Evolutionary conservation across 2,113 vertebrate genomes (phyloP), one percentile per base, ranked within the genome.

Genomic region (Dendropsophus ebraccatus): DNA sequence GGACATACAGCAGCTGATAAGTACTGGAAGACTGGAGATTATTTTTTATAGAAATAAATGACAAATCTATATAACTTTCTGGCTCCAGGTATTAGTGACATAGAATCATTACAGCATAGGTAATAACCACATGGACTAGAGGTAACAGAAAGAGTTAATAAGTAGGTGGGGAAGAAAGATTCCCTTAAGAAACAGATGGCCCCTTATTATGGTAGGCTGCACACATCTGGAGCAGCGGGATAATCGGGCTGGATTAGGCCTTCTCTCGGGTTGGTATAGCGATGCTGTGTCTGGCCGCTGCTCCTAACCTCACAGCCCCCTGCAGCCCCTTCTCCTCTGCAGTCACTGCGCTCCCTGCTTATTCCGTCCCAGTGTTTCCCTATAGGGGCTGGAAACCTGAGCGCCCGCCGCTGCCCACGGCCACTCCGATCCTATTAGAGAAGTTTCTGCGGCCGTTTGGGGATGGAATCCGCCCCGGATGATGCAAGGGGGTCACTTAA

Each of bases 381-480:
- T 65, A 32, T 9, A 72, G 32, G 41, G n/a, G n/a, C n/a, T 21
- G 41, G 83, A 84, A 84, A 84, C 28, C 14, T 65, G 83, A 84
- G 72, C 21, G 28, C 5, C 12, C 32, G 56, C 25, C n/a, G 25
- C 45, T 67, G 58, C 58, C 58, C 73, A 78, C 73, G 74, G 19
- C 35, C 3, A 37, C 73, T 67, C 45, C 14, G 78, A 85, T 49
- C 56, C 54, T 21, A 69, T 69, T 77, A 75, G 23, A 45, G 14
- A 28, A 60, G 23, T 23, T 41, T 75, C 25, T 58, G 50, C 52
- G 45, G 28, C 54, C 19, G 82, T 73, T 74, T 28, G 56, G 25
- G 77, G 83, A 85, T 85, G 83, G 75, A 23, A 78, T 19, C 78
- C 45, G 19, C 32, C 49, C 50, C 50, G 49, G 25, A n/a, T 10